Conservation (phyloP, 2,888 invertebrate genomes). For the Drosophila nr. perissopoda region DNA sequence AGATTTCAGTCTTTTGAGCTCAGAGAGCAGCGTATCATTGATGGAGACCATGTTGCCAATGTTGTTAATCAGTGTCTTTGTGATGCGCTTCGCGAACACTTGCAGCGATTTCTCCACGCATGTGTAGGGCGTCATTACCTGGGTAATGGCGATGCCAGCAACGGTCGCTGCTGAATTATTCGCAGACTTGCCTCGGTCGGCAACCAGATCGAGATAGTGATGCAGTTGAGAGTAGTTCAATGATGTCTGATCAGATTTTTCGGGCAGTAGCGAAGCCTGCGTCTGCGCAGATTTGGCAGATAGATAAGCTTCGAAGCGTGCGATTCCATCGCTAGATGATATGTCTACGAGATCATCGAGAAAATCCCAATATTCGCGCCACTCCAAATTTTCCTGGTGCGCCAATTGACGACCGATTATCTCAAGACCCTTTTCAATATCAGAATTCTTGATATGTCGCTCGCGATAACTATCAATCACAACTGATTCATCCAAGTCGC, state of each 20-base stretch:
- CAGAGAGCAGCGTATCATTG: constrained; percentile 87
- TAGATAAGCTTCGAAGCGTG: constrained; percentile 91
- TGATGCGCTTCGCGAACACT: constrained; percentile 90
- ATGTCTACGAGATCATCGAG: constrained; percentile 93
- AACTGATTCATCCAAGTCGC: constrained; percentile 2
- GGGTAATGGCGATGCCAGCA: constrained; percentile 49
- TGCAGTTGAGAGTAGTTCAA: constrained; percentile 48
- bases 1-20: constrained; percentile 89
- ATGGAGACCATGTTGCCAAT: constrained; percentile 87
- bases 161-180: constrained; percentile 1
- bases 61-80: constrained; percentile 87
- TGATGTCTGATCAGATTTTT: constrained; percentile 39
- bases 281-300: constrained; percentile 44
- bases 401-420: constrained; percentile 91
- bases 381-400: constrained; percentile 89
- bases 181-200: constrained; percentile 22
- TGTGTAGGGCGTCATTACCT: constrained; percentile 85
- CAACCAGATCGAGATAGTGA: constrained; percentile 52
- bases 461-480: constrained; percentile 80
- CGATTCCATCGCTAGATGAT: constrained; percentile 89
- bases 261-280: constrained; percentile 12
- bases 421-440: constrained; percentile 95
- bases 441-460: constrained; percentile 87
- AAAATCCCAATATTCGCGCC: constrained; percentile 98
- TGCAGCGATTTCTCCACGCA: constrained; percentile 88